Base-by-base conservation (phyloP, 2,888 invertebrate species). In the Malthinus seriepunctatus region DNA sequence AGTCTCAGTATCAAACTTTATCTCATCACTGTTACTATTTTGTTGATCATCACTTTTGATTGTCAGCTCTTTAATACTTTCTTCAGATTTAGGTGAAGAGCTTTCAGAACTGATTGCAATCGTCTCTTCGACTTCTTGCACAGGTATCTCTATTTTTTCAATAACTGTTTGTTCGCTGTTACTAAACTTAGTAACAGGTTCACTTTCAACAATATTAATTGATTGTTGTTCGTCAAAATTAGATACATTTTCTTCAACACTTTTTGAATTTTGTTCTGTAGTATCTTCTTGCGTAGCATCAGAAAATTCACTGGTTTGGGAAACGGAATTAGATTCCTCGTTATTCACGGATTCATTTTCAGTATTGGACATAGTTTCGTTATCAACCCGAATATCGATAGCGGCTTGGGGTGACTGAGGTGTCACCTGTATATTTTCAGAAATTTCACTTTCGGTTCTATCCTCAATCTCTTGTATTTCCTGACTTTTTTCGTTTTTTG, bases 341-440 rank as follows among this genome's bases (percentile, higher is more conserved):
- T 39, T n/a, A 48, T 38, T 15, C 35, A 45, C 35, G 6, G 42
- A 46, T 49, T 58, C 58, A 44, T 37, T 37, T 32, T 59, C 59
- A 54, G 23, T 54, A 51, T 50, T 42, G 46, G 54, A 39, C 39
- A 54, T 52, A 67, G 55, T 64, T 58, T 67, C 71, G 68, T 64
- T 67, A 67, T 67, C 74, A 67, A 70, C 72, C 67, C 69, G 69
- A 70, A 72, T 60, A 73, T 75, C 68, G 75, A 75, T 71, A 70
- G 68, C 64, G 68, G 63, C 63, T 61, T 62, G 63, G 68, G 76
- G 76, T 76, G 76, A 76, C 74, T 75, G 73, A 74, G 73, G 68
- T 70, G 75, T 76, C 77, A 75, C 77, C 78, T 78, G 78, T 73
- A 73, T 74, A 78, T 76, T 77, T 72, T 74, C 75, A 77, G 73